Evolutionary conservation across 2,888 invertebrate genomes (phyloP), one percentile per base, ranked within the genome.

Genomic region (Cantharis flavilabris): DNA sequence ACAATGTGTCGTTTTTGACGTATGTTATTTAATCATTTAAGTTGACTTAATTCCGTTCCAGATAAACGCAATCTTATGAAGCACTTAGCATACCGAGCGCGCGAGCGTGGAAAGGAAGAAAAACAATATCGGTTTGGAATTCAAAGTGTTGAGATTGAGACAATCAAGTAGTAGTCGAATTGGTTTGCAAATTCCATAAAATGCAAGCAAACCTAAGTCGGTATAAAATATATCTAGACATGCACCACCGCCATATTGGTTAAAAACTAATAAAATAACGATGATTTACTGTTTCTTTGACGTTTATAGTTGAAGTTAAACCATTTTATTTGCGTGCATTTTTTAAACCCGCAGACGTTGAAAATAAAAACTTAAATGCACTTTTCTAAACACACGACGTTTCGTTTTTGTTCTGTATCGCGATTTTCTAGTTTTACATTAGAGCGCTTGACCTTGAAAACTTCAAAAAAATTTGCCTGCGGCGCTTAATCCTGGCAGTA

Each of bases 281-380:
- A 81, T 82, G 82, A 82, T 82, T 82, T 82, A 82, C 79, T 80
- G 81, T 78, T 75, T 78, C 79, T 78, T 77, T 81, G 82, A 82
- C 82, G 81, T 82, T 82, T 82, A 82, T 81, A 79, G 81, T 81
- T 78, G 81, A 77, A 80, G 81, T 82, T 82, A 81, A 82, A 80
- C 79, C 80, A 81, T 82, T 81, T 82, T 82, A 82, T 82, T 82
- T 80, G 82, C 81, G 64, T 74, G 80, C 79, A 79, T 81, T 82
- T 82, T 81, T 82, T 80, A 80, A 79, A 79, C 79, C 77, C 77
- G 80, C 75, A 80, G 81, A 79, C 82, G 76, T 82, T 80, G 79
- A 79, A 71, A 78, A 79, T 76, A 77, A 79, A 79, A 79, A 76
- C 62, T 71, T 64, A 63, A 70, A 63, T 28, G 62, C 69, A 23